Conservation (phyloP, 2,113 vertebrate species). For the Fregata magnificens region DNA sequence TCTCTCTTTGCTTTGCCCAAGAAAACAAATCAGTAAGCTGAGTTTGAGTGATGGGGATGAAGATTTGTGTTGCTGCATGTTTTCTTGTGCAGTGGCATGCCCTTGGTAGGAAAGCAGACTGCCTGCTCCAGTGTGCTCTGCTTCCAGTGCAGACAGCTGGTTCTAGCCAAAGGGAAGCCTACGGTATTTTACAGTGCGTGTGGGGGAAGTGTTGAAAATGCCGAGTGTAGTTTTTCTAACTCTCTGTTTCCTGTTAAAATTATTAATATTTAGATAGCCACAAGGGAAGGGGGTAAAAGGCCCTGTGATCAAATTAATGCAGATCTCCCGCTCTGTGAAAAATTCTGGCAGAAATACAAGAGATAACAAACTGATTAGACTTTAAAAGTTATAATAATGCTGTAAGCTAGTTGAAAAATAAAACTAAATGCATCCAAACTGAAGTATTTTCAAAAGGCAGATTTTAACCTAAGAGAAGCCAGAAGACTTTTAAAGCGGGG, state of each 20-base stretch:
- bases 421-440: background rate
- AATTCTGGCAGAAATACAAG: conserved; percentile 1
- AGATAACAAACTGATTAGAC: background rate
- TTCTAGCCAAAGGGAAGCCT: background rate
- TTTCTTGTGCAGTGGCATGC: background rate
- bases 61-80: background rate
- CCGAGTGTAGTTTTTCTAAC: background rate
- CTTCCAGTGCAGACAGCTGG: background rate
- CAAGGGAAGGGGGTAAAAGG: background rate
- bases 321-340: conserved; percentile 17
- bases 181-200: fast-evolving
- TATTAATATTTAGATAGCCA: conserved; percentile 23
- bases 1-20: background rate
- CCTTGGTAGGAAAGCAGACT: background rate
- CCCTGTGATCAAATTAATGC: conserved; percentile 25
- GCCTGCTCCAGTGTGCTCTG: background rate
- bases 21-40: background rate
- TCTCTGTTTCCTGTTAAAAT: background rate
- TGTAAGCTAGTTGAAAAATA: background rate
- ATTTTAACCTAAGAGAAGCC: background rate
- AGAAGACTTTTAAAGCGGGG: background rate
- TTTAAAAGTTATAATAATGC: background rate
- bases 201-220: background rate
- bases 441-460: background rate
- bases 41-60: background rate